phyloP scores from a whole-genome alignment of 92 coral and sea anemone species.

The Siderastrea siderea region DNA sequence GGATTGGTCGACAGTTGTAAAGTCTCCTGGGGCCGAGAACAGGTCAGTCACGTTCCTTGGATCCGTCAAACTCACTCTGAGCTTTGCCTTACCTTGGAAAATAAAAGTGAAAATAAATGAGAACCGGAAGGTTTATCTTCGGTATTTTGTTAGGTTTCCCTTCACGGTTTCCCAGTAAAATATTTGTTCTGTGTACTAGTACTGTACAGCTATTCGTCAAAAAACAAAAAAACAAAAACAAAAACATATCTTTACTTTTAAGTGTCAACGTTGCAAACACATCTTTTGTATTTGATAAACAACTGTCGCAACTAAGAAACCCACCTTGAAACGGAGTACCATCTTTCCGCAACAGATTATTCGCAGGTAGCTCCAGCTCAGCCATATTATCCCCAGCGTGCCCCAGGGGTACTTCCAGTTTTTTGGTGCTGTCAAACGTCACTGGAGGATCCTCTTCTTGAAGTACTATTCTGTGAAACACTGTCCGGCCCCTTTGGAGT shows the following conservation, averaged over 20 bases:
- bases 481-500: constrained; percentile 6
- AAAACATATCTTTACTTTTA: too few species aligned
- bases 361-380: constrained; percentile 1
- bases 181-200: too few species aligned
- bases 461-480: constrained; percentile 6
- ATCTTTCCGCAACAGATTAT: constrained; percentile 9
- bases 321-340: constrained; percentile 35
- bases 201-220: too few species aligned
- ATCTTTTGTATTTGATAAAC: too few species aligned
- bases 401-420: constrained; percentile 1
- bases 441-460: constrained; percentile 26
- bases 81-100: constrained; percentile 45
- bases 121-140: too few species aligned
- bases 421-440: constrained; percentile 11
- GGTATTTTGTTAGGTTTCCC: too few species aligned
- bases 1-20: constrained; percentile 62
- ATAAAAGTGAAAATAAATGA: not conserved
- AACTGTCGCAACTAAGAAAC: too few species aligned
- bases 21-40: constrained; percentile 76
- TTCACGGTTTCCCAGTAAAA: too few species aligned
- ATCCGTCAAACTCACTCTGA: constrained; percentile 53
- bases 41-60: constrained; percentile 70
- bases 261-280: too few species aligned
- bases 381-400: not conserved
- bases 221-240: too few species aligned